Evolutionary conservation across 2,888 invertebrate genomes (phyloP).

Genomic region (Dorcus hopei): DNA sequence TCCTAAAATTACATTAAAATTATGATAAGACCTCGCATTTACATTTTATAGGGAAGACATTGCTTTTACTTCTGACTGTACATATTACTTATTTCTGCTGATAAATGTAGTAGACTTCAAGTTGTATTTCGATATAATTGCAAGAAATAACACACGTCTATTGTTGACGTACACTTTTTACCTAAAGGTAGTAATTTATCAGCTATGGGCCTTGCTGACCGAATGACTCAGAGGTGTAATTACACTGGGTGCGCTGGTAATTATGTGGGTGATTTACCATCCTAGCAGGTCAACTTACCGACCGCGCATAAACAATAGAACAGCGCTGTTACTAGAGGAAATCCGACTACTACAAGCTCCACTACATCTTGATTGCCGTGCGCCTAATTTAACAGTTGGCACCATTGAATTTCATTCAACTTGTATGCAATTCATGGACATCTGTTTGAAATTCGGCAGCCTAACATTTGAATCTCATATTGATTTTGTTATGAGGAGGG

Average conservation of each 20-base stretch:
- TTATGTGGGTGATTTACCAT: constrained; percentile 34
- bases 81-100: too few relatives aligned
- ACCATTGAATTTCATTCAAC: constrained; percentile 7
- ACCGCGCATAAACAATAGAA: constrained; percentile 27
- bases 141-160: too few relatives aligned
- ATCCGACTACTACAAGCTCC: constrained; percentile 15
- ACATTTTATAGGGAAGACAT: too few relatives aligned
- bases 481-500: too few relatives aligned
- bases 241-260: constrained; percentile 32
- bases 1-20: too few relatives aligned
- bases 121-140: too few relatives aligned
- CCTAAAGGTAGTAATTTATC: too few relatives aligned
- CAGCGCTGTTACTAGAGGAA: constrained; percentile 14
- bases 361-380: constrained; percentile 13
- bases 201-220: not conserved
- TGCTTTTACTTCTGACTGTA: too few relatives aligned
- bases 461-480: too few relatives aligned
- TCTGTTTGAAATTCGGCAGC: not conserved
- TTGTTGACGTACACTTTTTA: too few relatives aligned
- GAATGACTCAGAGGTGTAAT: constrained; percentile 26
- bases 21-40: too few relatives aligned
- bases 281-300: constrained; percentile 28
- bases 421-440: not conserved
- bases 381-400: constrained; percentile 12
- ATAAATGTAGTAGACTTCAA: too few relatives aligned